A percentile compares a stretch with the other conserved stretches of the same genome.
Evolutionary conservation across 2,113 vertebrate genomes (phyloP).

Genomic region (Bubo scandiacus): DNA sequence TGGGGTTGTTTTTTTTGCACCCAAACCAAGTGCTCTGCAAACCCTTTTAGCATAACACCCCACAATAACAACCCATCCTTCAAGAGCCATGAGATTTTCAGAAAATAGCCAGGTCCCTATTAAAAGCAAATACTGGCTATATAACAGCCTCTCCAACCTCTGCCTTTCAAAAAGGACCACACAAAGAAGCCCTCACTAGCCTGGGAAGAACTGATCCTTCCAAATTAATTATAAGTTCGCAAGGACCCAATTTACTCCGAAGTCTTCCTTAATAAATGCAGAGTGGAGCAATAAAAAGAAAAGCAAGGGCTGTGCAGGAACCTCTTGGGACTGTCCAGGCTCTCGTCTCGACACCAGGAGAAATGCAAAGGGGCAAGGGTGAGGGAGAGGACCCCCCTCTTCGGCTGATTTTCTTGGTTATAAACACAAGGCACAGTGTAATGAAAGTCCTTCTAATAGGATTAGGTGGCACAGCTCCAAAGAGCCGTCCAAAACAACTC

Average conservation of each 20-base stretch:
- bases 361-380: neutral
- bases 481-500: slow-evolving; percentile 36
- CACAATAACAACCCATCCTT: neutral
- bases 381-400: neutral
- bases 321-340: neutral
- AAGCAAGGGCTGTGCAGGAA: neutral
- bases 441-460: slow-evolving; percentile 59
- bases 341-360: neutral
- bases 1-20: neutral
- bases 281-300: neutral
- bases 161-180: slow-evolving; percentile 41
- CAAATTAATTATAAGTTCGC: slow-evolving; percentile 58
- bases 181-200: slow-evolving; percentile 32
- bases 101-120: slow-evolving; percentile 22
- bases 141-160: neutral
- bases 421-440: slow-evolving; percentile 47
- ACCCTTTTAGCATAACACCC: neutral
- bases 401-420: slow-evolving; percentile 14
- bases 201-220: slow-evolving; percentile 46
- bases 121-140: slow-evolving; percentile 7
- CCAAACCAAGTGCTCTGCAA: neutral
- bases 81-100: neutral
- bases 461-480: slow-evolving; percentile 49
- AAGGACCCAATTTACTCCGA: slow-evolving; percentile 37
- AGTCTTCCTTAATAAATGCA: slow-evolving; percentile 19